These are phyloP conservation scores for Girardia tigrina DNA, from an alignment of 2,888 invertebrate species.

Conservation along the genomic window DNA sequence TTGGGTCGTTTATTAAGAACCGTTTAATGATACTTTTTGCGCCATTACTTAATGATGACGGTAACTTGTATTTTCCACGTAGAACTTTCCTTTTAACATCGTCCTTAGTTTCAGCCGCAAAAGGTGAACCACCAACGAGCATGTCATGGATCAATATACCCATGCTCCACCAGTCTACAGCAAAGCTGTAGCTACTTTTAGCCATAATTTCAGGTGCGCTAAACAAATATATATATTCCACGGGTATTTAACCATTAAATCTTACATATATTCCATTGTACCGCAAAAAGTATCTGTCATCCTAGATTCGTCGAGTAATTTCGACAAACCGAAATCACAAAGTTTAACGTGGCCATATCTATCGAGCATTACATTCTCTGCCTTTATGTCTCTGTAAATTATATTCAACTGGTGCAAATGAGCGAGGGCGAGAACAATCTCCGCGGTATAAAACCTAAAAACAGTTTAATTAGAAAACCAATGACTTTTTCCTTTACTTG, in stretches of 20 bases:
- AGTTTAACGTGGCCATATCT: constrained; percentile 82
- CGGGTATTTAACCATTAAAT: constrained; percentile 28
- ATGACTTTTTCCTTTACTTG: constrained; percentile 56
- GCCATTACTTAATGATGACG: constrained; percentile 84
- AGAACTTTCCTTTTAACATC: constrained; percentile 70
- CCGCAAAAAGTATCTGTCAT: constrained; percentile 98
- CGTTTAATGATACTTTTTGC: constrained; percentile 85
- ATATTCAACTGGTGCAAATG: constrained; percentile 78
- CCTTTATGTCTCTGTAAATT: constrained; percentile 91
- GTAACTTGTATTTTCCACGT: constrained; percentile 79
- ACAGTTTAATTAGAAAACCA: not conserved
- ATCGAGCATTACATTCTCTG: constrained; percentile 91
- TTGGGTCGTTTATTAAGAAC: constrained; percentile 52
- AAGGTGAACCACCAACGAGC: constrained; percentile 92
- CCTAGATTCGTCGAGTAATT: constrained; percentile 61
- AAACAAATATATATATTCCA: not conserved
- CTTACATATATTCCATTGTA: constrained; percentile 85
- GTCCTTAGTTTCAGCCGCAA: constrained; percentile 87
- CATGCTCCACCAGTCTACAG: constrained; percentile 98
- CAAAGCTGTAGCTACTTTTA: constrained; percentile 88
- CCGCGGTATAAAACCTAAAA: constrained; percentile 81
- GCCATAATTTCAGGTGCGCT: constrained; percentile 98
- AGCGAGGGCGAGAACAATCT: constrained; percentile 88
- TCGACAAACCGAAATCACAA: constrained; percentile 96
- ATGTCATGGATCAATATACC: constrained; percentile 97